Percentiles rank a stretch among this genome's conserved stretches.
phyloP scores from a whole-genome alignment of 35 echinoderm and acorn worm genomes.

The Strongylocentrotus purpuratus region DNA sequence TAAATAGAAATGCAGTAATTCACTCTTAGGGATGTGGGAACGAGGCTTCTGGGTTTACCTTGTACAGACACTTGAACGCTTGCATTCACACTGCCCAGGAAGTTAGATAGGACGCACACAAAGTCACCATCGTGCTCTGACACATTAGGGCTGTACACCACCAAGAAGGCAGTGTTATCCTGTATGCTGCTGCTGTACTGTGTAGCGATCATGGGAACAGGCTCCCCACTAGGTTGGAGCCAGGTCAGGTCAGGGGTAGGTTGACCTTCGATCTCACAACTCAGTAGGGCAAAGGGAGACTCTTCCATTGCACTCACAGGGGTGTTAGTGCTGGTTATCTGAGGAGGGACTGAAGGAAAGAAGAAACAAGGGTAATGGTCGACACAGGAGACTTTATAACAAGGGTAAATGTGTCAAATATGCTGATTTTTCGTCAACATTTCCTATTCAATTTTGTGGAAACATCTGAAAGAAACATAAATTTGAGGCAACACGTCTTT shows the following conservation, averaged over 20 bases:
- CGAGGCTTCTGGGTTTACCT: slow-evolving; percentile 54
- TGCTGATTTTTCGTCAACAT: too few relatives aligned
- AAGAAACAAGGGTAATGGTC: not conserved
- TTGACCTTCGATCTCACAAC: slow-evolving; percentile 56
- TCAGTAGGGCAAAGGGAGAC: slow-evolving; percentile 31
- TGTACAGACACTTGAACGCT: slow-evolving; percentile 62
- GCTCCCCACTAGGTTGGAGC: slow-evolving; percentile 65
- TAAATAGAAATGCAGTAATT: too few relatives aligned
- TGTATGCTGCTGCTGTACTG: slow-evolving; percentile 42
- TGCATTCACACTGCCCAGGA: slow-evolving; percentile 55
- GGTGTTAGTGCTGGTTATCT: slow-evolving; percentile 38
- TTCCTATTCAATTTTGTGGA: too few relatives aligned
- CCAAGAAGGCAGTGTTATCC: slow-evolving; percentile 50
- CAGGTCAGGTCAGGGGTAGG: slow-evolving; percentile 68
- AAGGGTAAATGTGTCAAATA: too few relatives aligned
- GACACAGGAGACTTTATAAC: too few relatives aligned
- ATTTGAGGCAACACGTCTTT: too few relatives aligned
- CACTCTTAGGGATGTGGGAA: not conserved
- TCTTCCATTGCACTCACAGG: slow-evolving; percentile 47
- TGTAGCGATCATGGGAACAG: not conserved
- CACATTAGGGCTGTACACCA: slow-evolving; percentile 63
- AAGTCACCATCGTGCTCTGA: slow-evolving; percentile 80
- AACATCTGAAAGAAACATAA: too few relatives aligned
- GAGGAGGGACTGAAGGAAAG: slow-evolving; percentile 61
- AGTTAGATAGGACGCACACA: slow-evolving; percentile 66